phyloP scores from a whole-genome alignment of 2,113 vertebrate species.

The Zootoca vivipara region DNA sequence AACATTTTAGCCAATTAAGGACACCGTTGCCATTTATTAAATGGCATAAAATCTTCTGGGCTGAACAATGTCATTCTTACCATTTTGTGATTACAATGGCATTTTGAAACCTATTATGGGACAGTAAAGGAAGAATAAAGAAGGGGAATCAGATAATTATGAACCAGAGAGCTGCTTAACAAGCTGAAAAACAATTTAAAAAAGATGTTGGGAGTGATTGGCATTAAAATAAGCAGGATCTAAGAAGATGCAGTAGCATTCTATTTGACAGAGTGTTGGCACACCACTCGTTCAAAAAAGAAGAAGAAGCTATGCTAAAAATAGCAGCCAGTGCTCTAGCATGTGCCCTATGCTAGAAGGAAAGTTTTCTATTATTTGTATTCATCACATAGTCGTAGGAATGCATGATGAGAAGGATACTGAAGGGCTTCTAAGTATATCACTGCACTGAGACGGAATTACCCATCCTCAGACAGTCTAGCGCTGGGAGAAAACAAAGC shows the following conservation, averaged over 20 bases:
- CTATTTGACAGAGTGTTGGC: background rate
- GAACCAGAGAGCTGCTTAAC: background rate
- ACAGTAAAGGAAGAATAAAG: background rate
- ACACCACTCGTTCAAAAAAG: background rate
- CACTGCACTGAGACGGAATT: background rate
- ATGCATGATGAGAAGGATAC: background rate
- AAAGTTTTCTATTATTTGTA: slow-evolving; percentile 27
- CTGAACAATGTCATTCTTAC: background rate
- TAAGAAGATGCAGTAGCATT: background rate
- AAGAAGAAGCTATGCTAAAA: slow-evolving; percentile 2
- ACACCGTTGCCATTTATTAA: background rate
- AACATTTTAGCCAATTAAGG: background rate
- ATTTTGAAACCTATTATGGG: background rate
- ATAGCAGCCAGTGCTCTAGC: background rate
- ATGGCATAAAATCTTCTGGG: background rate
- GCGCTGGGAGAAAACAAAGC: background rate
- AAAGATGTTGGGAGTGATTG: background rate
- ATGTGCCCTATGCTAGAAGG: background rate
- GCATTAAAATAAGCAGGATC: background rate
- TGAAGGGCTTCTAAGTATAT: background rate
- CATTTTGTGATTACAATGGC: background rate
- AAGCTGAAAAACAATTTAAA: background rate
- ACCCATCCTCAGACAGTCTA: background rate
- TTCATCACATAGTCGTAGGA: slow-evolving; percentile 19
- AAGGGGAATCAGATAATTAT: background rate